phyloP scores from a whole-genome alignment of 1,140 invertebrate genomes.

The Bombus fervidus region DNA sequence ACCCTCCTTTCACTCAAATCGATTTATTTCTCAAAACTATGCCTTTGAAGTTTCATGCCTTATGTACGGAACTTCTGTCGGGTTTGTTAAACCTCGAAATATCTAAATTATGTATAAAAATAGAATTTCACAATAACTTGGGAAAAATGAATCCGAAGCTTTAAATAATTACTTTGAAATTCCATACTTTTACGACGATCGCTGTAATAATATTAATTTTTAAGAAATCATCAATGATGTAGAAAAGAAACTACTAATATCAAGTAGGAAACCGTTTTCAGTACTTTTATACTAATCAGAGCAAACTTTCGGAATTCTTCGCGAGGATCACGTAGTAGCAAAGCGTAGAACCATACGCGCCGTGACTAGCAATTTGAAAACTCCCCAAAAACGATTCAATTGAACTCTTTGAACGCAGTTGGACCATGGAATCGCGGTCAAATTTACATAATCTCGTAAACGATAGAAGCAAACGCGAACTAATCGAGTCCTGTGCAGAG shows the following conservation, averaged over 20 bases:
- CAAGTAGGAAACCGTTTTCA: too few species aligned
- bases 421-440: background rate
- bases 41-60: background rate
- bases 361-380: too few species aligned
- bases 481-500: background rate
- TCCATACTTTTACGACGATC: too few species aligned
- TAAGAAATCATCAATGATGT: too few species aligned
- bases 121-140: background rate
- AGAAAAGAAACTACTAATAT: too few species aligned
- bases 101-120: background rate
- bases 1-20: background rate
- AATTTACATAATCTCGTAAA: slow-evolving; percentile 6
- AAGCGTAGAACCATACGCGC: too few species aligned
- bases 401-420: background rate
- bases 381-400: background rate
- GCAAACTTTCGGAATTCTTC: too few species aligned
- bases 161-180: background rate
- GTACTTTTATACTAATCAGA: too few species aligned
- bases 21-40: background rate
- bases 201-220: too few species aligned
- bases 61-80: background rate
- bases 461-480: background rate
- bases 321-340: too few species aligned
- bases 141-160: background rate
- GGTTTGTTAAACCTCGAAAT: background rate